Base-by-base conservation (phyloP, 2,888 invertebrate genomes). In the Dryobotodes eremita region DNA sequence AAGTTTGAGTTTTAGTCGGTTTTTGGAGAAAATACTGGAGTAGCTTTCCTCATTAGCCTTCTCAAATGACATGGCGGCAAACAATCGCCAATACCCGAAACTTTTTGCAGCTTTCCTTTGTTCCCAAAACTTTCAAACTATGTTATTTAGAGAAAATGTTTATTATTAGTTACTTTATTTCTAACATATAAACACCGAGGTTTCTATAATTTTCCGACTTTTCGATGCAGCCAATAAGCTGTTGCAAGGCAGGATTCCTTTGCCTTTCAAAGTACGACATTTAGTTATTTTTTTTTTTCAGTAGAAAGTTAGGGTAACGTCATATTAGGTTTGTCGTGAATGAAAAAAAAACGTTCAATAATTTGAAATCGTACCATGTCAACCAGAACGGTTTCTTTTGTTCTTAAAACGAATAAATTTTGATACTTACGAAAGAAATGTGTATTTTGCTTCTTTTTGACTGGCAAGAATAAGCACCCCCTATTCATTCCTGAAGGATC, bases 211-310 rank as follows among this genome's bases (percentile, higher is more conserved):
- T 7, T 26, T 26, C 17, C 8, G 59, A 17, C 17, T 36, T 23
- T 6, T 36, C 36, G 6, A 23, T 62, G 2, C 20, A 62, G 23
- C 11, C 20, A 11, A 2, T 17, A 8, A 23, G 42, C 7, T 62
- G 77, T 55, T 48, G 55, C 31, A n/a, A n/a, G 55, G 31, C 20
- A 17, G 23, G n/a, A 17, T 69, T 53, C 13, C 55, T 70, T 78
- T 69, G 69, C 64, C 17, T n/a, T 23, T 10, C n/a, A 31, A 75
- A 61, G 7, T 31, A 53, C 13, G 31, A 20, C n/a, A 13, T 59
- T 15, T 6, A 3, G 4, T 26, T n/a, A n/a, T n/a, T n/a, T 6
- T 26, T 48, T 17, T 66, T 26, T 48, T 11, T 48, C 26, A 26
- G 26, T 26, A 26, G 2, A 10, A 66, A 46, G 15, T 26, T 66